Conservation (phyloP, 2,888 invertebrate species). For the Troides aeacus region DNA sequence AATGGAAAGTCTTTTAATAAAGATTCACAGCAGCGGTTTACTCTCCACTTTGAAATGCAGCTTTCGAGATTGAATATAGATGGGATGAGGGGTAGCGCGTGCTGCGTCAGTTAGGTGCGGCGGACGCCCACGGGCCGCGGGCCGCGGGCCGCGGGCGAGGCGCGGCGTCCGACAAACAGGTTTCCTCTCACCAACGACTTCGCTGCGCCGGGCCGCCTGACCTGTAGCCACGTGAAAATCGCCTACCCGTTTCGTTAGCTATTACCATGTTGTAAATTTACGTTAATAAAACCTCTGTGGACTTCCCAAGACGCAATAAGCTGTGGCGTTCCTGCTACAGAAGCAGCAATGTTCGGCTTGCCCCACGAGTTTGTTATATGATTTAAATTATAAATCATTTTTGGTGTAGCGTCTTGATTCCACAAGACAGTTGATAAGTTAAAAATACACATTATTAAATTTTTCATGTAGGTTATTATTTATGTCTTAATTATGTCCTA, state of each 20-base stretch:
- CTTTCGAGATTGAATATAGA: slow-evolving; percentile 27
- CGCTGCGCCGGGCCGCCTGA: slow-evolving; percentile 35
- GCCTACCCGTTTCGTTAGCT: slow-evolving; percentile 24
- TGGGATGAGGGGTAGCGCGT: slow-evolving; percentile 31
- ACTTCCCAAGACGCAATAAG: not conserved
- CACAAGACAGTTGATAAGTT: not conserved
- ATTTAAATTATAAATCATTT: not conserved
- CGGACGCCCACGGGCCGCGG: slow-evolving; percentile 50
- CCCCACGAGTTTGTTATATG: not conserved
- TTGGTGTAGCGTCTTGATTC: not conserved
- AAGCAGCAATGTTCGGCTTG: not conserved
- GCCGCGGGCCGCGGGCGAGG: slow-evolving; percentile 30
- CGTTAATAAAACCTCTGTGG: slow-evolving; percentile 3
- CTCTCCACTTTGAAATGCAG: slow-evolving; percentile 17
- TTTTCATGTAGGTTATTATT: not conserved
- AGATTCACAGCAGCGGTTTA: not conserved
- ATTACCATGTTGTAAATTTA: slow-evolving; percentile 2
- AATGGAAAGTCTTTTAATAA: not conserved
- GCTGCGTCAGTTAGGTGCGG: slow-evolving; percentile 47
- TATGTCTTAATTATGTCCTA: too few species aligned
- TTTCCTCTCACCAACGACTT: slow-evolving; percentile 68
- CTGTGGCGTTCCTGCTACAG: not conserved
- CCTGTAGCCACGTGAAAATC: slow-evolving; percentile 39
- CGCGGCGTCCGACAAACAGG: slow-evolving; percentile 60
- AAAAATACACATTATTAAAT: not conserved